These are phyloP conservation scores for Synanthedon vespiformis DNA, from an alignment of 2,888 invertebrate species.

Conservation along the genomic window DNA sequence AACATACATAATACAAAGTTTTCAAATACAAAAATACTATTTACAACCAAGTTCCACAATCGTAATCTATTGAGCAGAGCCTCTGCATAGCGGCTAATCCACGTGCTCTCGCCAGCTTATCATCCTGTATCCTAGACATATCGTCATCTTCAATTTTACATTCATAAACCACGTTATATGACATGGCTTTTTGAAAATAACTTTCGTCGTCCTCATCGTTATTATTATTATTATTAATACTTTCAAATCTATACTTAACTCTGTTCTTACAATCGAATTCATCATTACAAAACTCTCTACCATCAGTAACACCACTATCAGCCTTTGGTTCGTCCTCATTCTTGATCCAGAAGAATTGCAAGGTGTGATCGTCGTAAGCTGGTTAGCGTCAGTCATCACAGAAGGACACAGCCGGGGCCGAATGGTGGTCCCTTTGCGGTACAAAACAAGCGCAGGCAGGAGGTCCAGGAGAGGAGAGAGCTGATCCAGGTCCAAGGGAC, in stretches of 20 bases:
- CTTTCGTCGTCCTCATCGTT: not conserved
- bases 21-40: not conserved
- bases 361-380: slow-evolving; percentile 10
- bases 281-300: not conserved
- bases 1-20: not conserved
- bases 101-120: slow-evolving; percentile 27
- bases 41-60: slow-evolving; percentile 18
- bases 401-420: slow-evolving; percentile 73
- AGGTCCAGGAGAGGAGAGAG: slow-evolving; percentile 52
- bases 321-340: slow-evolving; percentile 5
- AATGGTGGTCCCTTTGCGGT: slow-evolving; percentile 60
- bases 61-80: slow-evolving; percentile 33
- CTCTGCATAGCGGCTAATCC: slow-evolving; percentile 34
- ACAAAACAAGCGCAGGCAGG: slow-evolving; percentile 60
- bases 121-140: slow-evolving; percentile 14
- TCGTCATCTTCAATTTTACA: slow-evolving; percentile 13
- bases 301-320: not conserved
- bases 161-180: slow-evolving; percentile 8
- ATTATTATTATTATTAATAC: not conserved
- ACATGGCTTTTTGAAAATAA: not conserved
- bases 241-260: not conserved
- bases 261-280: not conserved
- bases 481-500: slow-evolving; percentile 48
- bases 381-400: slow-evolving; percentile 66
- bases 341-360: slow-evolving; percentile 19